Base-by-base conservation (phyloP, 2,113 vertebrate species). In the Leucosticte australis region DNA sequence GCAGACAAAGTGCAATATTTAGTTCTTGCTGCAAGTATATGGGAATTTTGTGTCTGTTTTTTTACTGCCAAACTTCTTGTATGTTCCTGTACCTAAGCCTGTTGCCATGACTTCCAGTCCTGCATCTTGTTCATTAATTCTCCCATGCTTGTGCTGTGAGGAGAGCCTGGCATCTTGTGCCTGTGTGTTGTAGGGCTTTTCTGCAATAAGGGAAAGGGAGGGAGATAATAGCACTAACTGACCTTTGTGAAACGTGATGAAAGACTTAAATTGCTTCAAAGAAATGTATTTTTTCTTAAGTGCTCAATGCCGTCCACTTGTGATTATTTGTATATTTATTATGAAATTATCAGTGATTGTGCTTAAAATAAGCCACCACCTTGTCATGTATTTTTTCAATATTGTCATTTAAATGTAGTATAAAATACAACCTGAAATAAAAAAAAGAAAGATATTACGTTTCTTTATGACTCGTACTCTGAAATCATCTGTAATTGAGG, bases 41-140 rank as follows among this genome's bases (percentile, higher is more conserved):
- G 41, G 49, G 28, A 47, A 26, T 83, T 49, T 64, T 62, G 21
- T 3, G 24, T 88, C 64, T 94, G 6, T 64, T 89, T 82, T 71
- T 69, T 69, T 87, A n/a, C 37, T 68, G 22, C 31, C 47, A 80
- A 12, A 17, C 14, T 84, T 71, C 24, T 60, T 77, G 35, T 78
- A 44, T 52, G 17, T 67, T 81, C 2, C 0, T 68, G 31, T 73
- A 55, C 67, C 55, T 87, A 81, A 74, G 37, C 22, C 57, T 64
- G 90, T 89, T 96, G 78, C 75, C 70, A 86, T 83, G 85, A 83
- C 92, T 95, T 93, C 46, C 71, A 92, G 46, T 76, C 14, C 27
- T 9, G 12, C 22, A 41, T 57, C 26, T 74, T 2, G 2, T 87
- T 94, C 37, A 21, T 82, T 84, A 70, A 35, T 82, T 91, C 49